phyloP scores from a whole-genome alignment of 2,113 vertebrate species.

The Saccopteryx bilineata region DNA sequence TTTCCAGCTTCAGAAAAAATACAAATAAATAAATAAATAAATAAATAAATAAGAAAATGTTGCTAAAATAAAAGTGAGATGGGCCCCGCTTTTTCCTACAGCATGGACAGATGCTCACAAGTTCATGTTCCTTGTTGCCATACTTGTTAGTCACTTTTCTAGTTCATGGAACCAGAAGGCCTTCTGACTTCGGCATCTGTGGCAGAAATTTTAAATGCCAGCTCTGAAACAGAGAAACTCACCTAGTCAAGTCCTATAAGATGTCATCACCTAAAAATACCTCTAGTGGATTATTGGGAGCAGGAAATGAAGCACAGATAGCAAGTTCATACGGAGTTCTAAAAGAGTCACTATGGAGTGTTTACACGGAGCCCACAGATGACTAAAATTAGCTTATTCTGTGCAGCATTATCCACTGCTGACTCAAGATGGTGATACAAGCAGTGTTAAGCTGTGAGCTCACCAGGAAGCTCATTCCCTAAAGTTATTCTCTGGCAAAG shows the following conservation, averaged over 20 bases:
- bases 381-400: conserved; percentile 81
- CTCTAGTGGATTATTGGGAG: not conserved
- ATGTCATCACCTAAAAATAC: conserved; percentile 60
- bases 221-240: not conserved
- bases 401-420: conserved; percentile 83
- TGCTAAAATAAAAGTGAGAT: not conserved
- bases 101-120: no score
- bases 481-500: conserved; percentile 86
- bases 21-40: no score
- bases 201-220: not conserved
- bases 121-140: not conserved
- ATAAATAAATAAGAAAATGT: no score
- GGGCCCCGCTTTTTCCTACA: not conserved
- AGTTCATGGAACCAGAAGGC: not conserved
- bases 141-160: conserved; percentile 23
- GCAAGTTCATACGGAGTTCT: conserved; percentile 62
- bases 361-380: conserved; percentile 76
- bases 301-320: conserved; percentile 71
- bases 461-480: conserved; percentile 84
- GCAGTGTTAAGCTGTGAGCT: conserved; percentile 85
- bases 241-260: conserved; percentile 16
- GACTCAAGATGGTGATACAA: conserved; percentile 88
- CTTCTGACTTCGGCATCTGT: conserved; percentile 1
- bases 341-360: conserved; percentile 65
- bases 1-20: no score